These are phyloP conservation scores for Drosophila rhopaloa DNA, from an alignment of 1,140 invertebrate genomes.

Conservation along the genomic window DNA sequence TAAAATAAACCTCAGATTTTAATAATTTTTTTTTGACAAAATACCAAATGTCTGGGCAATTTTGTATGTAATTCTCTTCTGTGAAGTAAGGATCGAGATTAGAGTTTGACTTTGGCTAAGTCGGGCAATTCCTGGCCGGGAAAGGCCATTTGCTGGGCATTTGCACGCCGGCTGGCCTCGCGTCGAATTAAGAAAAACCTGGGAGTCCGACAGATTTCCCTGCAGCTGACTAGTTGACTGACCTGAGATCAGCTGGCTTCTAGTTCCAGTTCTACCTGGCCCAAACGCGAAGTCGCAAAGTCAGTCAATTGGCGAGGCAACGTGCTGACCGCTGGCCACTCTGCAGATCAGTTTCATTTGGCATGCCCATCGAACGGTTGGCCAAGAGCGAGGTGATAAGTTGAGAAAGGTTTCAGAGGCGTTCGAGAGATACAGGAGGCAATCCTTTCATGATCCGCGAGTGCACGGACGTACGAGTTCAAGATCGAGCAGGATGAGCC, in stretches of 20 bases:
- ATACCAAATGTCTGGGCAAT: too few relatives aligned
- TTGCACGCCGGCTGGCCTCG: slow-evolving; percentile 53
- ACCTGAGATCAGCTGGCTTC: slow-evolving; percentile 9
- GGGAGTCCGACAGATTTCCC: slow-evolving; percentile 4
- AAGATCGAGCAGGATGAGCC: slow-evolving; percentile 33
- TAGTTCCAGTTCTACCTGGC: slow-evolving; percentile 3
- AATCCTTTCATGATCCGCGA: slow-evolving; percentile 30
- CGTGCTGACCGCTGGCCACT: neutral
- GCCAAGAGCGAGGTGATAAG: slow-evolving; percentile 7
- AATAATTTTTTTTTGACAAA: neutral
- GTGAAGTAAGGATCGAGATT: slow-evolving; percentile 16
- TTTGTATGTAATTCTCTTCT: neutral
- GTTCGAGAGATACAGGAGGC: slow-evolving; percentile 10
- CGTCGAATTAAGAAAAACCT: slow-evolving; percentile 30
- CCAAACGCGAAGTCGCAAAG: slow-evolving; percentile 5
- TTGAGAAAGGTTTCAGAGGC: slow-evolving; percentile 23
- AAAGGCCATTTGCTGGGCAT: slow-evolving; percentile 50
- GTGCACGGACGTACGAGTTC: slow-evolving; percentile 1
- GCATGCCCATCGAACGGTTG: slow-evolving; percentile 59
- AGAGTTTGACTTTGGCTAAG: slow-evolving; percentile 35
- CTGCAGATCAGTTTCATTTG: slow-evolving; percentile 56
- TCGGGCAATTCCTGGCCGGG: slow-evolving; percentile 59
- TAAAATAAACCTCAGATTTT: neutral
- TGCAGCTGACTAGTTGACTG: slow-evolving; percentile 44
- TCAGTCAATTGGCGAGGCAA: slow-evolving; percentile 42